Evolutionary conservation across 2,888 invertebrate genomes (phyloP).

Genomic region (Linyphia triangularis): DNA sequence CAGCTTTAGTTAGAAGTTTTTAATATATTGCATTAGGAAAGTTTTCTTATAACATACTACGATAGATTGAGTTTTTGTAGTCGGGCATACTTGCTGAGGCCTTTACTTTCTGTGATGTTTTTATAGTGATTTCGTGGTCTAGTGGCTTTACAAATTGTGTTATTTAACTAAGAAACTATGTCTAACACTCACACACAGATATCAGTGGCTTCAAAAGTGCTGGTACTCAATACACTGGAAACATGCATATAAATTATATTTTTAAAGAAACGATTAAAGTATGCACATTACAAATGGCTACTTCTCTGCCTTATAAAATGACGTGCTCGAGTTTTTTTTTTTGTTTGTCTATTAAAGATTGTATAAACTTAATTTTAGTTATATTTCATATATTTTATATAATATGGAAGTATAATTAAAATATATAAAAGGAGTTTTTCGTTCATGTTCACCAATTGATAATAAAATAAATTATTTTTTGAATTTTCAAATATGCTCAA

Average conservation of each 20-base stretch:
- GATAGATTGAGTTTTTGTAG: conserved; percentile 55
- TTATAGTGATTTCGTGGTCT: conserved; percentile 29
- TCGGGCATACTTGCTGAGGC: conserved; percentile 75
- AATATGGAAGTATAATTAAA: too few relatives aligned
- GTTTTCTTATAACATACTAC: conserved; percentile 60
- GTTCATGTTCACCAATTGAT: too few relatives aligned
- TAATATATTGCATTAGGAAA: conserved; percentile 75
- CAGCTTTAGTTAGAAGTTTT: conserved; percentile 75
- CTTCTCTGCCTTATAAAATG: too few relatives aligned
- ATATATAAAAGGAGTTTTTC: too few relatives aligned
- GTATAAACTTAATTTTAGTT: too few relatives aligned
- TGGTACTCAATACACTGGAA: conserved; percentile 1
- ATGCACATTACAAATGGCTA: not conserved
- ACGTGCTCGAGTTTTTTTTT: too few relatives aligned
- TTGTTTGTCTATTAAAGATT: too few relatives aligned
- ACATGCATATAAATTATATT: conserved; percentile 8
- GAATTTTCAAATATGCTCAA: too few relatives aligned
- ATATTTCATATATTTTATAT: too few relatives aligned
- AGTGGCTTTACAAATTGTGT: conserved; percentile 44
- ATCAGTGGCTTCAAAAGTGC: not conserved
- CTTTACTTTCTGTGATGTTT: conserved; percentile 70
- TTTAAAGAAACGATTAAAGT: not conserved
- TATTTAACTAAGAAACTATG: conserved; percentile 21
- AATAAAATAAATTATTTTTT: too few relatives aligned
- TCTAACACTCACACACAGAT: not conserved